phyloP scores from a whole-genome alignment of 1,140 invertebrate species.

The Penaeus chinensis region DNA sequence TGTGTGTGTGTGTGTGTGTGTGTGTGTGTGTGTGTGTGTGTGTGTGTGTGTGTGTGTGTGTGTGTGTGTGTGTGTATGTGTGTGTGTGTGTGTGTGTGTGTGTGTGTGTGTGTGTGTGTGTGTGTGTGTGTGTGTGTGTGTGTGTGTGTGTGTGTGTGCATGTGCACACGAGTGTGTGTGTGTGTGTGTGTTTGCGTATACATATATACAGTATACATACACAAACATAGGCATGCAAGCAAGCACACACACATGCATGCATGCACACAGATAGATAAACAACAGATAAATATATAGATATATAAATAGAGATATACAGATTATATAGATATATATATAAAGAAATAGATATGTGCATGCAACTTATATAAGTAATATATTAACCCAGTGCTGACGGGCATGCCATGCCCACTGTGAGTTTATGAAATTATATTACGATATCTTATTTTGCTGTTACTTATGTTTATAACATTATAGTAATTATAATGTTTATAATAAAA shows the following conservation, averaged over 20 bases:
- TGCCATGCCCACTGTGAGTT: background rate
- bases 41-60: background rate
- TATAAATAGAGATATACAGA: background rate
- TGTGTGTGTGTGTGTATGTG: background rate
- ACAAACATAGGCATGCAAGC: background rate
- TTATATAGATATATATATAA: constrained; percentile 32
- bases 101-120: background rate
- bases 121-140: background rate
- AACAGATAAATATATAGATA: background rate
- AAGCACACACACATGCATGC: background rate
- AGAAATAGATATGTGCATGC: constrained; percentile 16
- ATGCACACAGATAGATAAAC: constrained; percentile 11
- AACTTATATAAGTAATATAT: background rate
- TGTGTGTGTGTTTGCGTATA: background rate
- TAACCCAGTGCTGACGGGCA: background rate
- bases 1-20: background rate
- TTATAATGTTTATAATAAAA: too few relatives aligned
- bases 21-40: background rate
- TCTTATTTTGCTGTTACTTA: too few relatives aligned
- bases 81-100: background rate
- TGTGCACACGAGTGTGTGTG: background rate
- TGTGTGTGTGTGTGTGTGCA: constrained; percentile 19
- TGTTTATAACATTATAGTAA: background rate
- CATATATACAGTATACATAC: background rate
- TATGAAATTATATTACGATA: background rate